phyloP scores from a whole-genome alignment of 2,888 invertebrate genomes.

The Sinodicranocentrus sp. region DNA sequence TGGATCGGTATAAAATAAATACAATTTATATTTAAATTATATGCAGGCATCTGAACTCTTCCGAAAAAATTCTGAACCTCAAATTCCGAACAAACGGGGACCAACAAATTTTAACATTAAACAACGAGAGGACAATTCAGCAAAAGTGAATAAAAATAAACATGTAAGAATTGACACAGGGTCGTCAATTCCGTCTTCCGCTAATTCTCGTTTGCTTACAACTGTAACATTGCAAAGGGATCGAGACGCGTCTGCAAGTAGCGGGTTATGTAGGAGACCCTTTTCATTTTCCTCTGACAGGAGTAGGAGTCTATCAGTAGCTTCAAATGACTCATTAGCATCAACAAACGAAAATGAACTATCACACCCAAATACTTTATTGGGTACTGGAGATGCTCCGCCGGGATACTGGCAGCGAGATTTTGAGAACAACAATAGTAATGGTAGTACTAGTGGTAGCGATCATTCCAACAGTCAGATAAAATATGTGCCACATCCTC shows the following conservation, averaged over 20 bases:
- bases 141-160: conserved; percentile 26
- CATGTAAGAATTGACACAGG: conserved; percentile 54
- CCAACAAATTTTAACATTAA: not conserved
- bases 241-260: not conserved
- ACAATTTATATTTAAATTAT: no score
- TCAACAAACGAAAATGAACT: conserved; percentile 37
- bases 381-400: conserved; percentile 6
- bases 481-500: conserved; percentile 16
- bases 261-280: conserved; percentile 33
- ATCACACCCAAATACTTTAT: not conserved
- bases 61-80: conserved; percentile 57
- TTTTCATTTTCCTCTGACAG: conserved; percentile 62
- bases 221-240: conserved; percentile 17
- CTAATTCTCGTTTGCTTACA: conserved; percentile 16
- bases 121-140: not conserved
- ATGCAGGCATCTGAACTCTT: conserved; percentile 58
- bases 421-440: conserved; percentile 36
- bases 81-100: conserved; percentile 22
- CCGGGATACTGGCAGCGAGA: conserved; percentile 26
- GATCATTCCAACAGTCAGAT: not conserved
- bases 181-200: not conserved
- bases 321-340: conserved; percentile 38
- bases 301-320: conserved; percentile 33
- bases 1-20: not conserved
- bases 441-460: not conserved